A percentile compares a stretch with the other conserved stretches of the same genome.
These are phyloP conservation scores for Promerops cafer DNA, from an alignment of 2,113 vertebrate genomes.

Conservation along the genomic window DNA sequence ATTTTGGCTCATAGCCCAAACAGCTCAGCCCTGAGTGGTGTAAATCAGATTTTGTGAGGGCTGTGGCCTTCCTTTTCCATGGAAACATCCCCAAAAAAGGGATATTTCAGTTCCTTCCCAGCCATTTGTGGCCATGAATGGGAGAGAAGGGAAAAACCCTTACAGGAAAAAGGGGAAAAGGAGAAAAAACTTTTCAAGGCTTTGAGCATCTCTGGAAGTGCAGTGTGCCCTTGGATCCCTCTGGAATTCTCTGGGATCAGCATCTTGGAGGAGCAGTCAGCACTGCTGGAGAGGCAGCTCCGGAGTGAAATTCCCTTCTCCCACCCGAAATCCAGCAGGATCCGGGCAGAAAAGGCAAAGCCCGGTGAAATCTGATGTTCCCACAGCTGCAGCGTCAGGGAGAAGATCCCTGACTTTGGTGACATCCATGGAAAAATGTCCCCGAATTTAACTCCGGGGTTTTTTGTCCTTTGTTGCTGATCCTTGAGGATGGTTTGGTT, in stretches of 20 bases:
- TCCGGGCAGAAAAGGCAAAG: background rate
- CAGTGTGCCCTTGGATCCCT: background rate
- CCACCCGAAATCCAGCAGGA: background rate
- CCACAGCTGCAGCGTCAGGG: background rate
- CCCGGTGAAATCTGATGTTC: background rate
- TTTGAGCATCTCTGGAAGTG: fast-evolving
- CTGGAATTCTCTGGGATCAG: background rate
- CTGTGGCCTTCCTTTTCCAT: background rate
- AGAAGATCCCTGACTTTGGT: background rate
- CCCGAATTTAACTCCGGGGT: fast-evolving
- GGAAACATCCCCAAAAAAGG: background rate
- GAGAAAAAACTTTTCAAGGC: background rate
- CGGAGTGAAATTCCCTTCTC: background rate
- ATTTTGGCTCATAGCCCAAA: background rate
- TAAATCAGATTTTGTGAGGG: background rate
- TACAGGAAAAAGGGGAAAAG: background rate
- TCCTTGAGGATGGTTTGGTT: background rate
- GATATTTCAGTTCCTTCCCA: background rate
- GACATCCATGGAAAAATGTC: background rate
- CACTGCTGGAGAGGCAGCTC: background rate
- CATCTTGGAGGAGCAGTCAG: background rate
- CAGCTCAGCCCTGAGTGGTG: fast-evolving
- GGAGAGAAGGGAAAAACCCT: background rate
- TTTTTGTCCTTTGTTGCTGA: background rate
- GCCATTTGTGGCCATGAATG: fast-evolving